These are phyloP conservation scores for Gortyna flavago DNA, from an alignment of 2,888 invertebrate genomes.

Conservation along the genomic window DNA sequence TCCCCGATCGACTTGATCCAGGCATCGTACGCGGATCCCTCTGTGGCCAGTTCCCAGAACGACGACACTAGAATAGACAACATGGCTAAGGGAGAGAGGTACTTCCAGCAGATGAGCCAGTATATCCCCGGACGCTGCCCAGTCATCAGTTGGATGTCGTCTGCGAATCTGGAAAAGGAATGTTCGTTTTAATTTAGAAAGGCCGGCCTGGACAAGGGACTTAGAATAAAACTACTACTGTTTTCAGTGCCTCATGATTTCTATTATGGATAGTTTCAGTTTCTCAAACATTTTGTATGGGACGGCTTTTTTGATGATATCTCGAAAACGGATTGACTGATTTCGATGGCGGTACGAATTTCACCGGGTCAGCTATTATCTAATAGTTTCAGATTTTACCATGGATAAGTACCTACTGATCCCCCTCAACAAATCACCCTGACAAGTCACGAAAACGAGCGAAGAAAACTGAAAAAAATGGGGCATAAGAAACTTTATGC, in stretches of 20 bases:
- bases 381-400: neutral
- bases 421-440: neutral
- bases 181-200: constrained; percentile 1
- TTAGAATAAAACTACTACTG: too few relatives aligned
- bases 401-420: neutral
- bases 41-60: constrained; percentile 94
- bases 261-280: neutral
- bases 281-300: too few relatives aligned
- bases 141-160: constrained; percentile 98
- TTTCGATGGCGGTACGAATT: too few relatives aligned
- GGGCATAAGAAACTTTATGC: neutral
- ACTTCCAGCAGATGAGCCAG: constrained; percentile 99
- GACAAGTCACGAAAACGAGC: neutral
- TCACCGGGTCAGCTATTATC: too few relatives aligned
- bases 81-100: constrained; percentile 97
- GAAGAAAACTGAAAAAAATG: neutral
- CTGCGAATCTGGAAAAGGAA: constrained; percentile 93
- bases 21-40: constrained; percentile 96
- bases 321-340: too few relatives aligned
- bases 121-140: constrained; percentile 96
- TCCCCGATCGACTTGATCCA: constrained; percentile 94
- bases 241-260: neutral
- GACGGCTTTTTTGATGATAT: too few relatives aligned
- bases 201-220: neutral
- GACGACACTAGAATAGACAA: constrained; percentile 95